phyloP scores from a whole-genome alignment of 1,140 invertebrate genomes.

The Rhagoletis pomonella region DNA sequence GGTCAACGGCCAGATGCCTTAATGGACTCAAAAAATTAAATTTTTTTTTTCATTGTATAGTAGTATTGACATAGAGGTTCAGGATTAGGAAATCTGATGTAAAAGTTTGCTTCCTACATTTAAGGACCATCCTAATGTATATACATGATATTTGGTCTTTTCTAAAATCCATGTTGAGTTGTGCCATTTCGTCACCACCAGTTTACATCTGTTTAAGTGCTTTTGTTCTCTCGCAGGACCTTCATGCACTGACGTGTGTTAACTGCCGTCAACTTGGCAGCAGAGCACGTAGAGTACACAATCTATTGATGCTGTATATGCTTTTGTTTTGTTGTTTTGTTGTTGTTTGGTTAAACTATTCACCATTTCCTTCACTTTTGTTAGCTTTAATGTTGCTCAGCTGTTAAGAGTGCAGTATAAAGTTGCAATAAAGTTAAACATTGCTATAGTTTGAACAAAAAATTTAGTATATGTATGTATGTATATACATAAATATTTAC shows the following conservation, averaged over 20 bases:
- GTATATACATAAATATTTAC: too few species aligned
- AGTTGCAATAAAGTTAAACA: conserved; percentile 20
- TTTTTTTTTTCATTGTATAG: too few species aligned
- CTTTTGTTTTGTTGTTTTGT: not conserved
- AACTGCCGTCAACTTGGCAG: not conserved
- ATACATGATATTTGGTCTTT: not conserved
- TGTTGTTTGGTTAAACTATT: not conserved
- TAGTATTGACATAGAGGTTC: too few species aligned
- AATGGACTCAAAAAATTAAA: too few species aligned
- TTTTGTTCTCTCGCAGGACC: not conserved
- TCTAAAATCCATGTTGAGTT: not conserved
- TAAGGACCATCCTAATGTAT: too few species aligned
- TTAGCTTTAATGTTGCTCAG: not conserved
- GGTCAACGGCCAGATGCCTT: too few species aligned
- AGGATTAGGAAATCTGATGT: too few species aligned
- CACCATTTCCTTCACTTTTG: not conserved
- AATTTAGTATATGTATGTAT: not conserved
- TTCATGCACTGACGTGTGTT: not conserved
- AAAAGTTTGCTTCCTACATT: too few species aligned
- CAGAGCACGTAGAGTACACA: not conserved
- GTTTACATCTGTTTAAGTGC: not conserved
- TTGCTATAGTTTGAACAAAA: not conserved
- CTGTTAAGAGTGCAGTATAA: not conserved
- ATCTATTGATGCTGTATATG: not conserved
- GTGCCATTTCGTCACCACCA: not conserved